Evolutionary conservation across 1,140 invertebrate species (phyloP).

Genomic region (Cataglyphis hispanica): DNA sequence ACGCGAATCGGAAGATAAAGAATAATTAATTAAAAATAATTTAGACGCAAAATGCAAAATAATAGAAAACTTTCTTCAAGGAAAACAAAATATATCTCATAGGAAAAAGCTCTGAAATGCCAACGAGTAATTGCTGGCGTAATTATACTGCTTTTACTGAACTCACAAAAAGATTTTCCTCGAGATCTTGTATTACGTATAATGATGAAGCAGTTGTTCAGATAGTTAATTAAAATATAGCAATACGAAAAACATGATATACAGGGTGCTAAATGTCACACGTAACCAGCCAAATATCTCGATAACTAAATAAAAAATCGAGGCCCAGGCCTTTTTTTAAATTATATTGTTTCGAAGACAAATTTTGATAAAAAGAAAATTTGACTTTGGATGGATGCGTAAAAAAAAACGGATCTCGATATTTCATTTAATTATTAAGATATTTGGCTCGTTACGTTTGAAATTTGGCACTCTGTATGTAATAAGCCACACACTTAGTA

Average conservation of each 20-base stretch:
- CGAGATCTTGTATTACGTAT: background rate
- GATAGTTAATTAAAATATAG: background rate
- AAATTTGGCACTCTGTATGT: too few relatives aligned
- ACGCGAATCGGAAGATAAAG: constrained; percentile 49
- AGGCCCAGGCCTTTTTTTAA: too few relatives aligned
- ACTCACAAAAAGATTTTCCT: constrained; percentile 8
- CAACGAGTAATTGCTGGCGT: background rate
- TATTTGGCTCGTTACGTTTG: too few relatives aligned
- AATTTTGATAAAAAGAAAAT: too few relatives aligned
- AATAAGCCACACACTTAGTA: background rate
- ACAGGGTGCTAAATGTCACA: too few relatives aligned
- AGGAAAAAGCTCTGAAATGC: background rate
- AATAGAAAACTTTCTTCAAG: background rate
- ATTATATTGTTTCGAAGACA: too few relatives aligned
- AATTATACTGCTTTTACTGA: background rate
- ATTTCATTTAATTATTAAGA: too few relatives aligned
- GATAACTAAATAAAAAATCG: too few relatives aligned
- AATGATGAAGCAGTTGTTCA: constrained; percentile 9
- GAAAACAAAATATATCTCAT: background rate
- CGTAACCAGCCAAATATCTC: too few relatives aligned
- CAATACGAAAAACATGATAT: background rate
- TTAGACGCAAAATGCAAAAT: background rate
- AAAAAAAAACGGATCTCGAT: too few relatives aligned
- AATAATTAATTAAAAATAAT: constrained; percentile 71
- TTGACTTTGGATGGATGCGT: too few relatives aligned